A percentile compares a stretch with the other conserved stretches of the same genome.
These are phyloP conservation scores for Lucilia sericata DNA, from an alignment of 1,140 invertebrate genomes.

Conservation along the genomic window DNA sequence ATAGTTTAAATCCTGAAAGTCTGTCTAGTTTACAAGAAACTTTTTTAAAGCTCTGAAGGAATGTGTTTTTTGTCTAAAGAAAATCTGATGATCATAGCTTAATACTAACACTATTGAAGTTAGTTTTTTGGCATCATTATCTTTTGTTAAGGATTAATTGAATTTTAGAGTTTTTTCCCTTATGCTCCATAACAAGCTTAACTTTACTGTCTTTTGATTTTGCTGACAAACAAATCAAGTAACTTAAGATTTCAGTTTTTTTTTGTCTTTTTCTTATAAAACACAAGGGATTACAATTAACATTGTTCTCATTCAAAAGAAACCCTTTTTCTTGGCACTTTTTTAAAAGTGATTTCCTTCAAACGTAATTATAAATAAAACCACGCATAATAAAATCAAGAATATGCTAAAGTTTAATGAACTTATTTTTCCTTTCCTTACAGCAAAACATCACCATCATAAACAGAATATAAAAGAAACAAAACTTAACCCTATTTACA, in stretches of 20 bases:
- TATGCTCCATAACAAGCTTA: too few species aligned
- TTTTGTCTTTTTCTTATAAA: not conserved
- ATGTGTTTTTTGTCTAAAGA: too few species aligned
- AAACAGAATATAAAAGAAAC: not conserved
- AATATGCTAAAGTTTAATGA: slow-evolving; percentile 25
- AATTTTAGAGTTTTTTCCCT: too few species aligned
- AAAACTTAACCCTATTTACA: slow-evolving; percentile 38
- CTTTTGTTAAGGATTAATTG: too few species aligned
- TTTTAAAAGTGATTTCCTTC: not conserved
- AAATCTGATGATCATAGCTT: too few species aligned
- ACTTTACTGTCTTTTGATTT: not conserved
- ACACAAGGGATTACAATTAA: slow-evolving; percentile 6
- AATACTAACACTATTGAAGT: too few species aligned
- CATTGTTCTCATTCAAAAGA: not conserved
- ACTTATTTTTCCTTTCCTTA: too few species aligned
- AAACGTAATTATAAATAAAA: not conserved
- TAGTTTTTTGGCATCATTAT: too few species aligned
- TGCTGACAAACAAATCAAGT: slow-evolving; percentile 3
- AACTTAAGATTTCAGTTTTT: not conserved
- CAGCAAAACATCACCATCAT: slow-evolving; percentile 22
- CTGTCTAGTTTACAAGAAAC: too few species aligned
- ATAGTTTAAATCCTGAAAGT: too few species aligned
- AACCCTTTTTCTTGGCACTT: not conserved
- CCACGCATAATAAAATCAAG: slow-evolving; percentile 15
- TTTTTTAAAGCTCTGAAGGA: too few species aligned